A percentile compares a stretch with the other conserved stretches of the same genome.
Evolutionary conservation across 2,113 vertebrate species (phyloP).

Genomic region (Sebastes schlegelii): DNA sequence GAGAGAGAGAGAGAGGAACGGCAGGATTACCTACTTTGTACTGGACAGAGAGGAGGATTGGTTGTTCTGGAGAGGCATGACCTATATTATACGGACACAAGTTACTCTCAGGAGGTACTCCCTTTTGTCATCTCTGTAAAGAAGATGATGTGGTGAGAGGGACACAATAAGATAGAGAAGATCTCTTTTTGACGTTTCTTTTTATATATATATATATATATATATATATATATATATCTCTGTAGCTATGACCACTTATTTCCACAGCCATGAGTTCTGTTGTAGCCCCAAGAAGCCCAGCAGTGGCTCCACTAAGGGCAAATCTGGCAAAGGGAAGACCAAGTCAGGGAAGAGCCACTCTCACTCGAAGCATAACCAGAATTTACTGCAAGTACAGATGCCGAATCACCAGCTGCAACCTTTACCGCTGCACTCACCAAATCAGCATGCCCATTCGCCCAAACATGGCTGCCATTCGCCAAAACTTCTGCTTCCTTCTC

Average conservation of each 20-base stretch:
- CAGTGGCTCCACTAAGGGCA: slow-evolving; percentile 59
- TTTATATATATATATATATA: not conserved
- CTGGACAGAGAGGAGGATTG: slow-evolving; percentile 17
- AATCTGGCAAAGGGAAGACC: slow-evolving; percentile 70
- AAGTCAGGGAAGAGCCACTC: slow-evolving; percentile 65
- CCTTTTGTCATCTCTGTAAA: slow-evolving; percentile 44
- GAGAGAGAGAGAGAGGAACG: slow-evolving; percentile 4
- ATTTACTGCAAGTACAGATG: slow-evolving; percentile 73
- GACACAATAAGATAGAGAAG: slow-evolving; percentile 3
- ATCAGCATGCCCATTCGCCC: slow-evolving; percentile 38
- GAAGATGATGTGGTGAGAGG: slow-evolving; percentile 15
- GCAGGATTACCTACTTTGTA: slow-evolving; percentile 22
- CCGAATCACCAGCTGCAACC: slow-evolving; percentile 59
- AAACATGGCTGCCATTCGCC: slow-evolving; percentile 57
- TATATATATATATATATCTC: not conserved
- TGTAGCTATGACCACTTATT: slow-evolving; percentile 81
- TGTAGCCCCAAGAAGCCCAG: slow-evolving; percentile 78
- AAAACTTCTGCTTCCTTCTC: slow-evolving; percentile 67
- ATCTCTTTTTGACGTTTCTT: slow-evolving; percentile 1
- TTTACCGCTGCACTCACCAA: slow-evolving; percentile 64
- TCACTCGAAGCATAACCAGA: slow-evolving; percentile 74
- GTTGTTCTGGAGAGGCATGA: slow-evolving; percentile 55
- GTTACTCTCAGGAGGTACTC: slow-evolving; percentile 42
- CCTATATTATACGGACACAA: slow-evolving; percentile 69
- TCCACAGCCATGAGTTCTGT: slow-evolving; percentile 83